phyloP scores from a whole-genome alignment of 2,797 vertebrate genomes.

The Sebastes taczanowskii region DNA sequence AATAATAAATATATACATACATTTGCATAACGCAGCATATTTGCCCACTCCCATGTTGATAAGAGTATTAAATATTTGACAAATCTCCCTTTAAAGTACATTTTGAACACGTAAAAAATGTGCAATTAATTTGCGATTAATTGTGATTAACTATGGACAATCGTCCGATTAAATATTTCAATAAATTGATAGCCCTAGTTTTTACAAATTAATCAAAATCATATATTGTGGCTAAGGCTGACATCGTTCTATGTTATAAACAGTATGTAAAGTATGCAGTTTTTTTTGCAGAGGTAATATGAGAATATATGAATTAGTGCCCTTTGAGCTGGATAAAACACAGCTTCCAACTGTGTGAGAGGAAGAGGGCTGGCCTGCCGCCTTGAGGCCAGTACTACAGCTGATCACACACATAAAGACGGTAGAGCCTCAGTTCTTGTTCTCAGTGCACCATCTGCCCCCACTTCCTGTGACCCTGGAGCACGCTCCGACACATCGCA shows the following conservation, averaged over 20 bases:
- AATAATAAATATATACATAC: too few relatives aligned
- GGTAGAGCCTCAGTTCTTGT: slow-evolving; percentile 56
- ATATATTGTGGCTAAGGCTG: not conserved
- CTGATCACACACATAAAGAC: slow-evolving; percentile 37
- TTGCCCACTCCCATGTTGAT: too few relatives aligned
- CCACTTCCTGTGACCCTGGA: slow-evolving; percentile 60
- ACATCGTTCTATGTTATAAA: not conserved
- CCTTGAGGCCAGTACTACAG: slow-evolving; percentile 6
- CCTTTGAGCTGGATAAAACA: slow-evolving; percentile 8
- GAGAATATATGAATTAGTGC: not conserved
- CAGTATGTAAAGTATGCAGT: not conserved
- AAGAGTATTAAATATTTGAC: too few relatives aligned
- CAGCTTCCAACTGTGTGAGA: slow-evolving; percentile 20
- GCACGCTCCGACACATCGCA: slow-evolving; percentile 17
- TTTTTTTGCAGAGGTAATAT: not conserved
- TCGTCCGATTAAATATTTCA: too few relatives aligned
- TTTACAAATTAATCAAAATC: not conserved
- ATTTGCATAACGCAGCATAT: too few relatives aligned
- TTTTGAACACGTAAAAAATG: too few relatives aligned
- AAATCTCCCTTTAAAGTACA: too few relatives aligned
- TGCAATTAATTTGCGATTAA: too few relatives aligned
- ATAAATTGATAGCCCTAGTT: not conserved
- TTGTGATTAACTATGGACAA: too few relatives aligned
- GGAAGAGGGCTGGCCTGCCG: slow-evolving; percentile 1
- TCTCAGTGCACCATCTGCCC: slow-evolving; percentile 18